Evolutionary conservation across 2,113 vertebrate genomes (phyloP), one percentile per base, ranked within the genome.

Genomic region (Bothrops jararaca): DNA sequence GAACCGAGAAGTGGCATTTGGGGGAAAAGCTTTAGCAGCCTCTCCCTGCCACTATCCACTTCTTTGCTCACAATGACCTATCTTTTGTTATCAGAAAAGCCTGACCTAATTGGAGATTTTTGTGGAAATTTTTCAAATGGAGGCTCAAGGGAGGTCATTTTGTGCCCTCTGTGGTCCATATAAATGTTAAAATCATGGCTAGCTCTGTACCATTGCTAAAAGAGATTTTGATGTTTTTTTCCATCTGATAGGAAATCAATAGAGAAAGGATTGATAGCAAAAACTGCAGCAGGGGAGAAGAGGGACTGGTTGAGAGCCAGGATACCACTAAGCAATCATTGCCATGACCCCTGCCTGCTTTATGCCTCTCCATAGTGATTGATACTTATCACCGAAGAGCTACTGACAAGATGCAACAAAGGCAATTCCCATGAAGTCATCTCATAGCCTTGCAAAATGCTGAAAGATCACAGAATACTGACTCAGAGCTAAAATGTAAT

Each of bases 401-500:
- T 50, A 29, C 3, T 60, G 88, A 60, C 54, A 85, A 85, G 88
- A 89, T 52, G 54, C 20, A 23, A 45, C 88, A 26, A 2, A 86
- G 54, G 45, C 42, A 86, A 39, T 48, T 92, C 74, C 85, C 24
- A 45, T 86, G 54, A 92, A 42, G 39, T 5, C 42, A 60, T 5
- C 88, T 86, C 56, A 86, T 22, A 29, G 54, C 86, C 92, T 86
- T 92, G 29, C 92, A 90, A 60, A 86, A 92, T 92, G 20, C 42
- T 64, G 13, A 48, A 92, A 23, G 60, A 88, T 60, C 53, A 50
- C 34, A 29, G 87, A 88, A 92, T 57, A 29, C 64, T 92, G 88
- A 92, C 88, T 90, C 88, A 92, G 69, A 86, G 45, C 26, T 86
- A 92, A 57, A 92, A 50, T 91, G 26, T 23, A 10, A 45, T 5